A percentile compares a stretch with the other conserved stretches of the same genome.
phyloP scores from a whole-genome alignment of 2,113 vertebrate genomes.

The Oncorhynchus tshawytscha region DNA sequence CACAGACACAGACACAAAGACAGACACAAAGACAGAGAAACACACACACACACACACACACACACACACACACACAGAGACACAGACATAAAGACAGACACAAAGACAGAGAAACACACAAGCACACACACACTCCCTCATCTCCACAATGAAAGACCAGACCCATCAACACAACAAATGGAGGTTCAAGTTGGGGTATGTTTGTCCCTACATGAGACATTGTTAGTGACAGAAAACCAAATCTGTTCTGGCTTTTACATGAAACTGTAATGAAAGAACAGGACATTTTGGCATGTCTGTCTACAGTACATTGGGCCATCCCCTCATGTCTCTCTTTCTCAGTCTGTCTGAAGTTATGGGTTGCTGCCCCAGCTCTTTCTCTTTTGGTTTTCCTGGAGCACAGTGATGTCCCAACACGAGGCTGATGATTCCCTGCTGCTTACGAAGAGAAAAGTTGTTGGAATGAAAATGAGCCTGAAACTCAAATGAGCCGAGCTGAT shows the following conservation, averaged over 20 bases:
- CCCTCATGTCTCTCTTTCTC: neutral
- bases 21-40: neutral
- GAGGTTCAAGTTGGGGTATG: neutral
- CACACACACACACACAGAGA: too few relatives aligned
- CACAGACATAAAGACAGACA: too few relatives aligned
- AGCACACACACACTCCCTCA: neutral
- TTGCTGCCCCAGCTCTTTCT: too few relatives aligned
- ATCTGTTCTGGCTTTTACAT: neutral
- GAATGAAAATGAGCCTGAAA: too few relatives aligned
- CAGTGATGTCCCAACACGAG: neutral
- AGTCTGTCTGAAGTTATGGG: neutral
- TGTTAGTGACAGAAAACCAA: neutral
- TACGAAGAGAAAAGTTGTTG: too few relatives aligned
- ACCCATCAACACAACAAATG: neutral
- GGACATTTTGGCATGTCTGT: slow-evolving; percentile 18
- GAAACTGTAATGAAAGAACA: slow-evolving; percentile 7
- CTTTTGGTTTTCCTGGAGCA: too few relatives aligned
- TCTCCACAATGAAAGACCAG: neutral
- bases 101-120: neutral
- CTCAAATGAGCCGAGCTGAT: too few relatives aligned
- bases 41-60: neutral
- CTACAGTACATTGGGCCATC: slow-evolving; percentile 10
- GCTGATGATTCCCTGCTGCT: too few relatives aligned
- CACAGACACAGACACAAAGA: too few relatives aligned
- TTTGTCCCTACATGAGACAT: neutral